Conservation (phyloP, 1,140 invertebrate species). For the Tribolium castaneum region DNA sequence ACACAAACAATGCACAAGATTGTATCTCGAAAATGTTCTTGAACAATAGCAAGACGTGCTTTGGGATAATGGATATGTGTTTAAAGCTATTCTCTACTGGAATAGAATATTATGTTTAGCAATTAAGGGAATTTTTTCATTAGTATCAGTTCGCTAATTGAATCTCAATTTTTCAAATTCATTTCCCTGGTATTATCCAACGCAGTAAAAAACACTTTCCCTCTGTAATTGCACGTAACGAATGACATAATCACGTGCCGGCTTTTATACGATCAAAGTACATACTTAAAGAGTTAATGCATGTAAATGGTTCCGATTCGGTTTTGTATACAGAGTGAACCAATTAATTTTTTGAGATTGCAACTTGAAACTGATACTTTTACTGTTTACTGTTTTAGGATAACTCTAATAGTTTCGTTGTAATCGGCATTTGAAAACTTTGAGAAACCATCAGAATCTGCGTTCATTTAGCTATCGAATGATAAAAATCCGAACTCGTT, state of each 20-base stretch:
- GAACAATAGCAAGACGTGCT: background rate
- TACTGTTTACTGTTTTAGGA: too few relatives aligned
- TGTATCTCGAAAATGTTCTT: background rate
- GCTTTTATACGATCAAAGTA: slow-evolving; percentile 4
- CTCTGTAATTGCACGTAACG: slow-evolving; percentile 22
- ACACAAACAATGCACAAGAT: background rate
- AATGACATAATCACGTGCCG: slow-evolving; percentile 26
- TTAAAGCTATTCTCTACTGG: background rate
- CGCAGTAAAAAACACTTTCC: slow-evolving; percentile 17
- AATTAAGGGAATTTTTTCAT: background rate
- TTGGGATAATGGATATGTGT: background rate
- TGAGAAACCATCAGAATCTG: too few relatives aligned
- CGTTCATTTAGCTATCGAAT: too few relatives aligned
- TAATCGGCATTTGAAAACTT: too few relatives aligned
- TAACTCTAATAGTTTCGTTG: too few relatives aligned
- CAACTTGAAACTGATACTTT: too few relatives aligned
- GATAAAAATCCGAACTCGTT: too few relatives aligned
- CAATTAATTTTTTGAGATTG: too few relatives aligned
- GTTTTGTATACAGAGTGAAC: background rate
- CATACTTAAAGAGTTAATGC: slow-evolving; percentile 9
- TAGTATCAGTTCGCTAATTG: background rate
- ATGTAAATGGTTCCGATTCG: slow-evolving; percentile 1
- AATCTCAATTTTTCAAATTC: background rate
- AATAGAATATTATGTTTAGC: background rate
- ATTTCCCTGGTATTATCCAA: background rate